Base-by-base conservation (phyloP, 2,797 vertebrate species). In the Caiman crocodilus region DNA sequence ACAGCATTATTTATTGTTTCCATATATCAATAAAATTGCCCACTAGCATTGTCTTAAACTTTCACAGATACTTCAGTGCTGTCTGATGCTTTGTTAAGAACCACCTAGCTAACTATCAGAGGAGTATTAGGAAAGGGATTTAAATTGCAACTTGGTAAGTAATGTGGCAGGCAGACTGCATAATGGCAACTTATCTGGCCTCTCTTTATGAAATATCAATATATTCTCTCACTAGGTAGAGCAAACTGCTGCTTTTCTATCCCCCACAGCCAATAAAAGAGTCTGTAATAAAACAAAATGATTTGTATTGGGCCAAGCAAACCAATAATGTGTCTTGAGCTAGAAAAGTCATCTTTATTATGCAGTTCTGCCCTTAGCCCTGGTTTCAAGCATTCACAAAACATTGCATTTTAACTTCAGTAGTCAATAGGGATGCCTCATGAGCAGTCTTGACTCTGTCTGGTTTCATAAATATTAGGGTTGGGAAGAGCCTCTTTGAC, bases 21-120 rank as follows among this genome's bases (percentile, higher is more conserved):
- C 82, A 83, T 94, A 85, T 90, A 30, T 88, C 88, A 65, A 88
- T 74, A 64, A 75, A 94, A 93, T 88, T 86, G 50, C 80, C 63
- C 78, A 56, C 21, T 76, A 50, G 84, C 83, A 89, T 61, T 67
- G 73, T 56, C 78, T 57, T 57, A 83, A 81, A 84, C 76, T 89
- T 87, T 79, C 80, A 89, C 82, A 83, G 89, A n/a, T 56, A 58
- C 69, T 80, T 96, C 18, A 25, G 60, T 57, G 67, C 82, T 69
- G 28, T 26, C 18, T 79, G 30, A 32, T 42, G 10, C 30, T 90
- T 84, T 88, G n/a, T 88, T 91, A 56, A 87, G 91, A 91, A 82
- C 23, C 57, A 71, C 65, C n/a, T 67, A 80, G 57, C 59, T 83
- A 92, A 92, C 74, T 74, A 76, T 86, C 60, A 18, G n/a, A 23